Base-by-base conservation (phyloP, 2,888 invertebrate genomes). In the Leptinotarsa peninsularis region DNA sequence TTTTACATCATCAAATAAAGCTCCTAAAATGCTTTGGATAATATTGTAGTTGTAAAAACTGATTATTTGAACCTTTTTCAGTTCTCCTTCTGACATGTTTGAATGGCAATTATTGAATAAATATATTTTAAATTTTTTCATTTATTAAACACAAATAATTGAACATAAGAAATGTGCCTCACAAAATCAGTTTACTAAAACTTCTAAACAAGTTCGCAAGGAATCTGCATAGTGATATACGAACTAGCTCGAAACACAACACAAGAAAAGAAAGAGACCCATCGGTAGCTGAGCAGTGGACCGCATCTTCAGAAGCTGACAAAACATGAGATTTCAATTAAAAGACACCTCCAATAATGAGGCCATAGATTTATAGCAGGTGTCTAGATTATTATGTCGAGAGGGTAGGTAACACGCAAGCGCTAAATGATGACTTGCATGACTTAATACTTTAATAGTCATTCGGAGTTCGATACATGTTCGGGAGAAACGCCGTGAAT, bases 291-390 rank as follows among this genome's bases (percentile, higher is more conserved):
- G 33, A 63, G 33, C 63, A 63, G 63, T 27, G n/a, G 63, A 69
- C 72, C 71, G 71, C 75, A 72, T 72, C 75, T 75, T 75, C 75
- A 54, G 72, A 69, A 69, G 82, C 85, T 82, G 84, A 84, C 83
- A 89, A 89, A 90, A 91, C 91, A 91, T 89, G 90, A 90, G 89
- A 91, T 90, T 91, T 91, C 91, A 91, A 91, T 91, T 91, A 91
- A 90, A 90, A 88, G 89, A 90, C 90, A 90, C 88, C 90, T 87
- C 89, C 89, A 89, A 89, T 90, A 90, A 90, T 90, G 90, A 90
- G 90, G 87, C 82, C 81, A 85, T 85, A 86, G 86, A 88, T 88
- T 88, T 88, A 88, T 87, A 83, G 83, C 82, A 81, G 81, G 79
- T 82, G 82, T 69, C 83, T 83, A 72, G 83, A 82, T 84, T 83